These are phyloP conservation scores for Nomada fabriciana DNA, from an alignment of 2,888 invertebrate species.

Conservation along the genomic window DNA sequence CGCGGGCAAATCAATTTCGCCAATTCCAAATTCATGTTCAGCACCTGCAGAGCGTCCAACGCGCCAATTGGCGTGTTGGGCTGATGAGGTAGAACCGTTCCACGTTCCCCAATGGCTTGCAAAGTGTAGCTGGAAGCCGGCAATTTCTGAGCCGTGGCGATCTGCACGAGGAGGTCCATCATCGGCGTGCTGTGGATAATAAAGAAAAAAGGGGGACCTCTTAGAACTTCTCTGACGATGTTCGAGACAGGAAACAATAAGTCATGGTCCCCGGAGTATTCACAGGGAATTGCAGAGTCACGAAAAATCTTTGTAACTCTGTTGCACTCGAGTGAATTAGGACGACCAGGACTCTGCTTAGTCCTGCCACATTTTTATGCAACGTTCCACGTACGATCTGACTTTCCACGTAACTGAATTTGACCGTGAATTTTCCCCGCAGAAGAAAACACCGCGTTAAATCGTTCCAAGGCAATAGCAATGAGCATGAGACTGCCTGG, in stretches of 20 bases:
- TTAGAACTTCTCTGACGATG: neutral
- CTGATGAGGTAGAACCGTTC: conserved; percentile 88
- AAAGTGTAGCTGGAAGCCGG: conserved; percentile 89
- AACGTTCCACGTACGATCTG: too few species aligned
- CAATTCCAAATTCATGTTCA: too few species aligned
- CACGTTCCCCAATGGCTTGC: conserved; percentile 87
- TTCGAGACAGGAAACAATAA: neutral
- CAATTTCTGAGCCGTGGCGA: conserved; percentile 89
- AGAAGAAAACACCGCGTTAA: too few species aligned
- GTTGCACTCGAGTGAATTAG: too few species aligned
- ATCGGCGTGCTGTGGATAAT: conserved; percentile 89
- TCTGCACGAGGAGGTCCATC: conserved; percentile 91
- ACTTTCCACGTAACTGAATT: too few species aligned
- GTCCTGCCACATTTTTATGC: too few species aligned
- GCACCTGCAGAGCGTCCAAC: conserved; percentile 85
- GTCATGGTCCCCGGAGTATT: neutral
- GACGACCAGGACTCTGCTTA: too few species aligned
- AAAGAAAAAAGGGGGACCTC: neutral
- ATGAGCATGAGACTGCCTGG: neutral
- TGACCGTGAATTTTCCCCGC: too few species aligned
- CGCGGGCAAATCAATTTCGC: too few species aligned
- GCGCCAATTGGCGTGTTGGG: conserved; percentile 90
- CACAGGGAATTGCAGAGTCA: neutral
- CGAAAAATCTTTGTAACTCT: neutral
- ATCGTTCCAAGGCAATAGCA: neutral